phyloP scores from a whole-genome alignment of 2,113 vertebrate species.

The Sceloporus undulatus region DNA sequence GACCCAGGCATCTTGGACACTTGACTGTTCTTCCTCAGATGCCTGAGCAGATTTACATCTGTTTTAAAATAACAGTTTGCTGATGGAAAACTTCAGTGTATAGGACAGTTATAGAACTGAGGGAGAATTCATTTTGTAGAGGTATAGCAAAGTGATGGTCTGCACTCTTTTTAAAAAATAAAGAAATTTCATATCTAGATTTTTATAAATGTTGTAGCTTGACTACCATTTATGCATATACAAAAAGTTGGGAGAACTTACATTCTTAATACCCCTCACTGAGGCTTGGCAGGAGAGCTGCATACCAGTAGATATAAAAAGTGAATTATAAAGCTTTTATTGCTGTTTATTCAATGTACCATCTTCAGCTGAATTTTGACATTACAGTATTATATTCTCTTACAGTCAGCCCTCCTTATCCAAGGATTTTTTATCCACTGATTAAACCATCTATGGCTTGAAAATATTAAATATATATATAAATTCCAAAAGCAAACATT shows the following conservation, averaged over 20 bases:
- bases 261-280: neutral
- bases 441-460: too few relatives aligned
- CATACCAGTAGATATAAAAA: neutral
- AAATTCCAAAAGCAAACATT: too few relatives aligned
- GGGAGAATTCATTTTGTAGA: too few relatives aligned
- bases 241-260: neutral
- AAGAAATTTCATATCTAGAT: neutral
- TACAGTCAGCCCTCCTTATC: too few relatives aligned
- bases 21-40: too few relatives aligned
- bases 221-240: neutral
- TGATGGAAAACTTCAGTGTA: neutral
- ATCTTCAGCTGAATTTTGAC: neutral
- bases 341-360: neutral
- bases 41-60: too few relatives aligned
- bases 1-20: too few relatives aligned
- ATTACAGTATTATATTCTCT: neutral
- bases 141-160: neutral
- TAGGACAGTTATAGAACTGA: neutral
- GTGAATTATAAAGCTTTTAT: neutral
- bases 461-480: too few relatives aligned
- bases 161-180: neutral
- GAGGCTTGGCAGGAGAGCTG: neutral
- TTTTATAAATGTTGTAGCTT: neutral
- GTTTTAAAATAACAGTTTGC: slow-evolving; percentile 11
- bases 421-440: too few relatives aligned